Percentiles rank a stretch among this genome's conserved stretches.
Conservation (phyloP, 2,113 vertebrate species). For the Channa maculata region DNA sequence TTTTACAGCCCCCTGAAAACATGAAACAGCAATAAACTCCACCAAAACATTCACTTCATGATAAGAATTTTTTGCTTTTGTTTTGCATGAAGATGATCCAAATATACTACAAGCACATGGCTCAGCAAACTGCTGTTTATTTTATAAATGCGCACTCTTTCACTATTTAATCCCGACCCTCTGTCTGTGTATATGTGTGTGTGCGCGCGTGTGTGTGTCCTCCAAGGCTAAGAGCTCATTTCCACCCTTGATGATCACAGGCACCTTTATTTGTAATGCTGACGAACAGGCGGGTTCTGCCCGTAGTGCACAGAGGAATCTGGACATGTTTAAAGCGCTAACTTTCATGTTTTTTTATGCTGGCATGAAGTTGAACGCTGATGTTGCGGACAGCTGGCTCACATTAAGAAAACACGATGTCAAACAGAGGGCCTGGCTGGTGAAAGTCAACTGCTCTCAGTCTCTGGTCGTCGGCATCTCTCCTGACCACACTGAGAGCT, state of each 20-base stretch:
- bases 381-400: constrained; percentile 76
- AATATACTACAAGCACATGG: constrained; percentile 52
- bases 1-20: constrained; percentile 10
- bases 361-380: constrained; percentile 73
- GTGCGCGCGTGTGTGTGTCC: constrained; percentile 39
- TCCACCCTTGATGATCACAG: constrained; percentile 78
- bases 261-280: constrained; percentile 78
- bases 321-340: constrained; percentile 81
- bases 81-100: constrained; percentile 49
- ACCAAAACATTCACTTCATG: constrained; percentile 42
- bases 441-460: constrained; percentile 55
- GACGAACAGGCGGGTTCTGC: constrained; percentile 73
- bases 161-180: constrained; percentile 18
- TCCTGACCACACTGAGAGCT: constrained; percentile 6
- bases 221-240: constrained; percentile 77
- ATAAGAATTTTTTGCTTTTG: constrained; percentile 42
- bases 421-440: constrained; percentile 74
- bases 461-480: constrained; percentile 36
- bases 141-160: constrained; percentile 46
- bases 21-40: constrained; percentile 11
- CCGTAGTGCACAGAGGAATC: constrained; percentile 68
- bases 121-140: constrained; percentile 61
- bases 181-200: constrained; percentile 16
- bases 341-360: constrained; percentile 76
- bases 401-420: constrained; percentile 79